phyloP scores from a whole-genome alignment of 2,113 vertebrate species.

The Poicephalus gulielmi region DNA sequence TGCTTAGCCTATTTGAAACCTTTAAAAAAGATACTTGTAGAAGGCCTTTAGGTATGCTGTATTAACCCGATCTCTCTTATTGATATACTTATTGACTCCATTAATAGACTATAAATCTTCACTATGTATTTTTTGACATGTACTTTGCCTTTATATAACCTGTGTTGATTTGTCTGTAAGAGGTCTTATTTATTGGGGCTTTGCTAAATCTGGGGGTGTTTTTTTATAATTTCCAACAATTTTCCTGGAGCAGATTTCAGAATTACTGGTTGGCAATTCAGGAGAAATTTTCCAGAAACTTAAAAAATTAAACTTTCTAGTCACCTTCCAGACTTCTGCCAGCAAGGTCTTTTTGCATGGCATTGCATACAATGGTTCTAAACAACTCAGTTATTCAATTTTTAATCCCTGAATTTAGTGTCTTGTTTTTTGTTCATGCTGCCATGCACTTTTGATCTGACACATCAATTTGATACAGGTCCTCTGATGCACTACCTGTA shows the following conservation, averaged over 20 bases:
- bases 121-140: background rate
- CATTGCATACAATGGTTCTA: background rate
- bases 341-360: background rate
- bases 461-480: background rate
- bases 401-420: background rate
- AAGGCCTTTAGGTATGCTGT: background rate
- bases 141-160: background rate
- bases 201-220: background rate
- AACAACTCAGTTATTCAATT: background rate
- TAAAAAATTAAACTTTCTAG: background rate
- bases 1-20: background rate
- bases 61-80: background rate
- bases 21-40: background rate
- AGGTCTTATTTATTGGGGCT: background rate
- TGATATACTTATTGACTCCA: background rate
- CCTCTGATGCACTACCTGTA: background rate
- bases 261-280: background rate
- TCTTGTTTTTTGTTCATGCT: background rate
- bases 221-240: background rate
- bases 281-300: background rate
- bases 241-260: background rate
- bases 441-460: background rate
- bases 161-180: background rate
- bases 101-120: background rate
- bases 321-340: background rate